Evolutionary conservation across 2,888 invertebrate species (phyloP).

Genomic region (Cyaniris semiargus): DNA sequence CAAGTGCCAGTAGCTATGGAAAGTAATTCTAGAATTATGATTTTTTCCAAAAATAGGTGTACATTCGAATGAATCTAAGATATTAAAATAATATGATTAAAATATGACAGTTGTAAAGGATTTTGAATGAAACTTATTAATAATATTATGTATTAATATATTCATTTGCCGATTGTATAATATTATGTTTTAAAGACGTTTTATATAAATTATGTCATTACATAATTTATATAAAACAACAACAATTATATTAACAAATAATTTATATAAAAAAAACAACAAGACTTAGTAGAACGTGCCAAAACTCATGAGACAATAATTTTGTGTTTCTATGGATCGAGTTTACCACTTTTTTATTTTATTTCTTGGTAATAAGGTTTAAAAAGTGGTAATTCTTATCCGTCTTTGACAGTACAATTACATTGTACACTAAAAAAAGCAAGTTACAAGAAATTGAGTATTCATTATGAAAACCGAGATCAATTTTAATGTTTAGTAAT

Average conservation of each 20-base stretch:
- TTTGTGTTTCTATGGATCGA: not conserved
- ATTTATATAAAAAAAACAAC: too few species aligned
- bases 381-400: too few species aligned
- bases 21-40: conserved; percentile 40
- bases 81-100: too few species aligned
- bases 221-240: too few species aligned
- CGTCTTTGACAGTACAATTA: not conserved
- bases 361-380: too few species aligned
- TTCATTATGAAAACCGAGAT: not conserved
- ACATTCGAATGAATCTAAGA: not conserved
- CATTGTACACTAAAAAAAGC: too few species aligned
- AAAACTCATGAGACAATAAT: not conserved
- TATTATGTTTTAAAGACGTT: not conserved
- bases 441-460: not conserved
- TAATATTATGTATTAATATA: not conserved
- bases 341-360: too few species aligned
- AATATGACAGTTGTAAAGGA: not conserved
- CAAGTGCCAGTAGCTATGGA: conserved; percentile 59
- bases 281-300: not conserved
- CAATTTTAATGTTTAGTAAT: not conserved
- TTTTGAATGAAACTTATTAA: not conserved
- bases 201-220: too few species aligned
- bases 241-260: too few species aligned
- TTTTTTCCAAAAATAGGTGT: not conserved
- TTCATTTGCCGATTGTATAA: not conserved